Conservation (phyloP, 2,888 invertebrate genomes). For the Hermaeophaga mercurialis region DNA sequence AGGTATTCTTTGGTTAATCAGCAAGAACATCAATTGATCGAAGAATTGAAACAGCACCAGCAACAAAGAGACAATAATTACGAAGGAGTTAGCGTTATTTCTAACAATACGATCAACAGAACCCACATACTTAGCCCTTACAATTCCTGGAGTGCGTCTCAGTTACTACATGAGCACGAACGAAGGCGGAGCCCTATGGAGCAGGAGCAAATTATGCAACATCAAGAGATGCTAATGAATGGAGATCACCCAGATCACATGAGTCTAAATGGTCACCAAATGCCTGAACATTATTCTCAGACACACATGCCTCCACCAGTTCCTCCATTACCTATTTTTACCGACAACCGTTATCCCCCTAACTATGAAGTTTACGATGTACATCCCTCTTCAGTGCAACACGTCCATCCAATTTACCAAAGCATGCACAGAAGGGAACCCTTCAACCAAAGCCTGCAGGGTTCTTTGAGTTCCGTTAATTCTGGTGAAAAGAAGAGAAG, state of each 20-base stretch:
- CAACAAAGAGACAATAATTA: slow-evolving; percentile 48
- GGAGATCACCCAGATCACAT: slow-evolving; percentile 55
- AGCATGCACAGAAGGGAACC: slow-evolving; percentile 56
- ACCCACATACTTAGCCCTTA: slow-evolving; percentile 60
- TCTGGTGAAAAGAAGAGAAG: slow-evolving; percentile 63
- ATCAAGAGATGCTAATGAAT: slow-evolving; percentile 47
- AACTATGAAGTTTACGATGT: slow-evolving; percentile 58
- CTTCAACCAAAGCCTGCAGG: slow-evolving; percentile 62
- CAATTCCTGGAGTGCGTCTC: slow-evolving; percentile 66
- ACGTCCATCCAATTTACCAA: slow-evolving; percentile 54
- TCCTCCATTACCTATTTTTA: slow-evolving; percentile 60
- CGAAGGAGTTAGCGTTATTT: slow-evolving; percentile 53
- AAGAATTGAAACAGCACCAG: slow-evolving; percentile 58
- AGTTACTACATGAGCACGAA: slow-evolving; percentile 65
- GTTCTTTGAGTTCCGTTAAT: slow-evolving; percentile 64
- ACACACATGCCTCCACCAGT: slow-evolving; percentile 58
- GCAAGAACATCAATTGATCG: slow-evolving; percentile 58
- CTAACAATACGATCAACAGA: slow-evolving; percentile 56
- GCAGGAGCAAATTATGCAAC: slow-evolving; percentile 48
- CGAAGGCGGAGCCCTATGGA: slow-evolving; percentile 61
- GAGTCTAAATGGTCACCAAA: slow-evolving; percentile 51
- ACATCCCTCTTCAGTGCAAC: slow-evolving; percentile 49
- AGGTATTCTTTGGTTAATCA: slow-evolving; percentile 59
- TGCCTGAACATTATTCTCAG: slow-evolving; percentile 49
- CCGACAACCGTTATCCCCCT: slow-evolving; percentile 53